Evolutionary conservation across 1,140 invertebrate species (phyloP).

Genomic region (Ostrea denselamellosa): DNA sequence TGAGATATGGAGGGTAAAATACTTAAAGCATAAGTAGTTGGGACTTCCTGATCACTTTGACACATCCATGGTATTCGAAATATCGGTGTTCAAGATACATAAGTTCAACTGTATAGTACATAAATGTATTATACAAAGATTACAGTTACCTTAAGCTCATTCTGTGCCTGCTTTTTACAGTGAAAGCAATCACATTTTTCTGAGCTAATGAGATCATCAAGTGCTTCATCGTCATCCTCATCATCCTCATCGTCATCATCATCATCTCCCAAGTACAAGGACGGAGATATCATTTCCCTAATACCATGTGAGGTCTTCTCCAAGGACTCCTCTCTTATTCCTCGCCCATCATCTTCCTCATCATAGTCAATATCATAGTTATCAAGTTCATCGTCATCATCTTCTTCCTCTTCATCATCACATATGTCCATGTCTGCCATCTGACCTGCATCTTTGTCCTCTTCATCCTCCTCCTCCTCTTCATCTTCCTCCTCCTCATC

Average conservation of each 20-base stretch:
- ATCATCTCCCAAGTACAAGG: conserved; percentile 50
- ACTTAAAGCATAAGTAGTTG: no score
- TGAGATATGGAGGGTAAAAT: no score
- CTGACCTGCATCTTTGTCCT: conserved; percentile 43
- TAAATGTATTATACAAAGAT: no score
- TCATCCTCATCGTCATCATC: conserved; percentile 51
- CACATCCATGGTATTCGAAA: no score
- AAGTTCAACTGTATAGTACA: no score
- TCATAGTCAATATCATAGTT: conserved; percentile 59
- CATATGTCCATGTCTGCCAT: conserved; percentile 44
- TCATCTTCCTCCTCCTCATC: conserved; percentile 47
- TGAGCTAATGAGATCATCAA: conserved; percentile 53
- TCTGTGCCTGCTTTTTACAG: conserved; percentile 67
- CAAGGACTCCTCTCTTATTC: conserved; percentile 54
- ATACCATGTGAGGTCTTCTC: conserved; percentile 30
- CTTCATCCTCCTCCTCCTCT: conserved; percentile 54
- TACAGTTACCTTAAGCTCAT: conserved; percentile 64
- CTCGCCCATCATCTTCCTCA: conserved; percentile 61
- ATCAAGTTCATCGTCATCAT: conserved; percentile 62
- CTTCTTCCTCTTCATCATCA: conserved; percentile 61
- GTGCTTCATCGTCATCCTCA: conserved; percentile 54
- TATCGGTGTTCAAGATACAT: no score
- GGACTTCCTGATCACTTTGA: no score
- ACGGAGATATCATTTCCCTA: conserved; percentile 15
- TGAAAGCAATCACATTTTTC: conserved; percentile 74